Conservation (phyloP, 2,888 invertebrate species). For the Melikaiella ostensackeni region DNA sequence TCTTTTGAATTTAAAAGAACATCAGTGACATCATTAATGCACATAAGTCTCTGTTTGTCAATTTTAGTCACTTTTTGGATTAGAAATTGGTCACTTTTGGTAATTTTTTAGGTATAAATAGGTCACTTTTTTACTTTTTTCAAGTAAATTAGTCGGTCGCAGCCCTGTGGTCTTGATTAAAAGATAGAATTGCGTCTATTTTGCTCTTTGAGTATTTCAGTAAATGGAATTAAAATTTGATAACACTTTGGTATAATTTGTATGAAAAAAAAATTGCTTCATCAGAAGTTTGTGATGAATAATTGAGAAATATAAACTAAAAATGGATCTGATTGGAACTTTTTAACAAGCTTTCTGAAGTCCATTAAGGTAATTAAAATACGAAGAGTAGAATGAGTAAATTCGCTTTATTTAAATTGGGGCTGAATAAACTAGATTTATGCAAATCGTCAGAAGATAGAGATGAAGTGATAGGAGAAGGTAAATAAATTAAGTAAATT, state of each 20-base stretch:
- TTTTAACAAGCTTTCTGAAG: constrained; percentile 12
- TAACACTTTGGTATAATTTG: background rate
- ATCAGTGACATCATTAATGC: too few relatives aligned
- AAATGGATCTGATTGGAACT: background rate
- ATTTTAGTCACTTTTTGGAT: too few relatives aligned
- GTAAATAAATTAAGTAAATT: constrained; percentile 3
- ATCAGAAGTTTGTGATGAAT: constrained; percentile 3
- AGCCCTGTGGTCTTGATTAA: background rate
- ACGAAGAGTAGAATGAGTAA: constrained; percentile 13
- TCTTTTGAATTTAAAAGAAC: too few relatives aligned
- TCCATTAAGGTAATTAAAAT: constrained; percentile 21
- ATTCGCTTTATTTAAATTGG: constrained; percentile 22
- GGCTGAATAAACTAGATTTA: constrained; percentile 28
- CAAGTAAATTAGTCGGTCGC: too few relatives aligned
- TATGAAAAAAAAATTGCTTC: background rate
- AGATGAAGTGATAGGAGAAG: background rate
- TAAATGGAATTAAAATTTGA: background rate
- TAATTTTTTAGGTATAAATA: too few relatives aligned
- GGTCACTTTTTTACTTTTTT: too few relatives aligned
- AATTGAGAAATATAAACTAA: background rate
- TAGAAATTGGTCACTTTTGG: too few relatives aligned
- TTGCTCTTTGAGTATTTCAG: background rate
- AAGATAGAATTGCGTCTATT: background rate
- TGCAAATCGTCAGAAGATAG: constrained; percentile 12
- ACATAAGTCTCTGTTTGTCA: too few relatives aligned